Base-by-base conservation (phyloP, 2,888 invertebrate species). In the Cephus rjabovi region DNA sequence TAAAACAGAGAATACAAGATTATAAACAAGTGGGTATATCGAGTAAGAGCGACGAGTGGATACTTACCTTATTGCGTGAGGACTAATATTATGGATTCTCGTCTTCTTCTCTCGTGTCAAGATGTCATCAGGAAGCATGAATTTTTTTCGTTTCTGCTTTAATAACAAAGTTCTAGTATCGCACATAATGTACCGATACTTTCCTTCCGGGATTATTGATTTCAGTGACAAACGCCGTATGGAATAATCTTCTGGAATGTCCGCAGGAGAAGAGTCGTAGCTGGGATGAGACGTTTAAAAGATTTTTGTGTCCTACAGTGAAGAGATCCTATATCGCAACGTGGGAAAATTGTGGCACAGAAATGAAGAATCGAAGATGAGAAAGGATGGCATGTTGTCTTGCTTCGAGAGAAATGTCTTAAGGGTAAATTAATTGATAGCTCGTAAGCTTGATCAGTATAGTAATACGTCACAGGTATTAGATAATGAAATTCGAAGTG, bases 161-260 rank as follows among this genome's bases (percentile, higher is more conserved):
- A 56, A 56, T 23, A 56, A 56, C 56, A 23, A 56, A 56, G 56
- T 23, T 56, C 23, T 23, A 56, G 56, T 56, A 23, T 23, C 56
- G 23, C 23, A 23, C 23, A 56, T 56, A 9, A 56, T 9, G 9
- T 23, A 56, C 23, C 23, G 23, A 56, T 56, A 56, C 23, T 56
- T 56, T 56, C 56, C 23, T 56, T 56, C 56, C 23, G 23, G 23
- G 23, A 56, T 23, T 23, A 23, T 56, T 23, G 56, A 2, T 56
- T 90, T 79, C 84, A 93, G 94, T 93, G 82, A 92, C 93, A 31
- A 94, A 93, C 85, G 92, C 92, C 15, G 84, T 94, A 3, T 95
- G 95, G 95, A 94, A 94, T 85, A 94, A 94, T 83, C 91, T 95
- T 89, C 82, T 95, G 79, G 92, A 94, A 87, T 92, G 56, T 56